These are phyloP conservation scores for Cotesia glomerata DNA, from an alignment of 1,140 invertebrate genomes.

Conservation along the genomic window DNA sequence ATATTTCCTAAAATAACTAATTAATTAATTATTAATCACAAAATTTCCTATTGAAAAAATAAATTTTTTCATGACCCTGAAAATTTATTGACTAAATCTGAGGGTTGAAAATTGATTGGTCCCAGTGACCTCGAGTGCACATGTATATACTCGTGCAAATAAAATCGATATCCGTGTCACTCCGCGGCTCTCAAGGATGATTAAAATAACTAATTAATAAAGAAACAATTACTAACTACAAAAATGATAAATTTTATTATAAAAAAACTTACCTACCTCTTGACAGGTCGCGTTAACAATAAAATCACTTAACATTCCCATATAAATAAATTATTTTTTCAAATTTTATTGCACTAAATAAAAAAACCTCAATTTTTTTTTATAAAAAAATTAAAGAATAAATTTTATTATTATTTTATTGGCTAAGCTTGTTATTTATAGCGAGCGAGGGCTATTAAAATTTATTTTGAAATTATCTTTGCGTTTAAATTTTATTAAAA, in stretches of 20 bases:
- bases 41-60: too few relatives aligned
- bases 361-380: not conserved
- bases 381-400: too few relatives aligned
- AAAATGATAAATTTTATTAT: slow-evolving; percentile 8
- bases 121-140: slow-evolving; percentile 51
- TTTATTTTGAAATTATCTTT: too few relatives aligned
- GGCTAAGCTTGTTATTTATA: too few relatives aligned
- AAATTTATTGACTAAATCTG: slow-evolving; percentile 42
- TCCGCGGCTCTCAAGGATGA: slow-evolving; percentile 30
- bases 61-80: not conserved
- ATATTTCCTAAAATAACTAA: too few relatives aligned
- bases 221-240: not conserved
- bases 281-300: slow-evolving; percentile 52
- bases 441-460: too few relatives aligned
- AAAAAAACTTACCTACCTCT: slow-evolving; percentile 59
- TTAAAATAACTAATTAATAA: not conserved
- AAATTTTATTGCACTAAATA: slow-evolving; percentile 11
- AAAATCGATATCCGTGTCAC: slow-evolving; percentile 47
- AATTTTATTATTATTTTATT: too few relatives aligned
- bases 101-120: slow-evolving; percentile 35
- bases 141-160: slow-evolving; percentile 7
- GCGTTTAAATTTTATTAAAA: too few relatives aligned
- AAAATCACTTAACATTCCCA: slow-evolving; percentile 59
- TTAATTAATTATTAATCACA: too few relatives aligned
- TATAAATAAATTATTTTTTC: slow-evolving; percentile 12